Conservation (phyloP, 2,888 invertebrate species). For the Harmothoe impar region DNA sequence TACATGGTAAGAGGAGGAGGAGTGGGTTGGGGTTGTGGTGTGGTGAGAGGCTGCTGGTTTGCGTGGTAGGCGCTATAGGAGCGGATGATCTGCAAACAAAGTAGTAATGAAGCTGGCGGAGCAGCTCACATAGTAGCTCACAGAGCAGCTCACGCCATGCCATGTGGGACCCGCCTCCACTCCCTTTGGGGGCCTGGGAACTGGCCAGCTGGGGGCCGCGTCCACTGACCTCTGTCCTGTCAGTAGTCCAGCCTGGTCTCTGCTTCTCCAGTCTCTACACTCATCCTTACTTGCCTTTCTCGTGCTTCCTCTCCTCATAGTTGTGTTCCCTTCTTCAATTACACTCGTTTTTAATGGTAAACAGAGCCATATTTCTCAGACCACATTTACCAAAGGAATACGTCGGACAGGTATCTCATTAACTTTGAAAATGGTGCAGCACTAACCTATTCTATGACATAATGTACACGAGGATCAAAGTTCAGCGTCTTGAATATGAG, state of each 20-base stretch:
- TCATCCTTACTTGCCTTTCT: too few relatives aligned
- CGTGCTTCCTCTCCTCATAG: too few relatives aligned
- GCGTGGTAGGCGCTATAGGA: not conserved
- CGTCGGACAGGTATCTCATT: too few relatives aligned
- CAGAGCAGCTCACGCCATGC: conserved; percentile 19
- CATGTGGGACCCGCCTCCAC: not conserved
- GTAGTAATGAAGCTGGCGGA: not conserved
- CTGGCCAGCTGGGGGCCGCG: not conserved
- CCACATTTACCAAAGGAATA: too few relatives aligned
- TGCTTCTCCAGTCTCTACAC: not conserved
- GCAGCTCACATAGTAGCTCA: not conserved
- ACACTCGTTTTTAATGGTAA: too few relatives aligned
- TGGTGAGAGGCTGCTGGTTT: not conserved
- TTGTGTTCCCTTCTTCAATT: too few relatives aligned
- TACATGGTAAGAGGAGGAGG: too few relatives aligned
- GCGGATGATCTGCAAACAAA: conserved; percentile 27
- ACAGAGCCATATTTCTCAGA: too few relatives aligned
- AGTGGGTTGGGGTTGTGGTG: not conserved
- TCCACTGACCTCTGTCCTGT: conserved; percentile 1
- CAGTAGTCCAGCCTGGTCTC: not conserved
- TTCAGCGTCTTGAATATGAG: too few relatives aligned
- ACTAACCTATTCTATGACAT: too few relatives aligned
- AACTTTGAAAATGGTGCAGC: too few relatives aligned
- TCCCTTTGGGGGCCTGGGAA: conserved; percentile 21
- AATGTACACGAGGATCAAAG: too few relatives aligned